These are phyloP conservation scores for human DNA, from an alignment of 2,113 vertebrate species.

Conservation along the genomic window GRCh38 chr2:72536501-72537000, in stretches of 20 bases:
- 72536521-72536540: background rate
- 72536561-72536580: background rate
- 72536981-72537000: background rate
- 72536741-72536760: background rate
- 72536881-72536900: background rate
- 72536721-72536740: background rate
- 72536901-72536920: background rate
- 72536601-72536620: background rate
- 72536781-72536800: background rate
- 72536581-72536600: background rate
- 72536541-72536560: background rate
- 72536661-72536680: background rate
- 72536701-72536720: background rate
- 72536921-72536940: constrained; percentile 2
- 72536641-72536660: background rate
- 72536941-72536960: background rate
- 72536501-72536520: background rate
- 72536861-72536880: background rate
- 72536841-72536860: constrained; percentile 3
- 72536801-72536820: background rate
- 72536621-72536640: background rate
- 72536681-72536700: background rate
- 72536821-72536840: background rate
- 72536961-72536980: constrained; percentile 25
- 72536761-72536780: background rate